Evolutionary conservation across 2,113 vertebrate species (phyloP).

Genomic region (Oreochromis aureus): DNA sequence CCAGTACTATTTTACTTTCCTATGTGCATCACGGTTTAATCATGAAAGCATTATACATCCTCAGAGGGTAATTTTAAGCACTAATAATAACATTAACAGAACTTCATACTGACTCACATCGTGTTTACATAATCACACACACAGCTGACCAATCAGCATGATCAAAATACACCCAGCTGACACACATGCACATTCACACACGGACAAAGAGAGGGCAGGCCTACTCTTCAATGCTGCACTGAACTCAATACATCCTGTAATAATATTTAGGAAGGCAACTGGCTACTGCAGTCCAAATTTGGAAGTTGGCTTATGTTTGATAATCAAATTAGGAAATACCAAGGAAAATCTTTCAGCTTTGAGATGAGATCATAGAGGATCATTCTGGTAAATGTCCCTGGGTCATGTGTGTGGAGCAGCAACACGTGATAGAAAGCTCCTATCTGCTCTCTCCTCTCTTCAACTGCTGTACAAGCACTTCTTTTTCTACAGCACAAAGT

Average conservation of each 20-base stretch:
- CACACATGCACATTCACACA: neutral
- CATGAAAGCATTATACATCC: neutral
- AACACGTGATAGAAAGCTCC: neutral
- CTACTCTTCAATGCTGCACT: neutral
- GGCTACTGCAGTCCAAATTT: neutral
- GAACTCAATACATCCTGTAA: rapidly evolving
- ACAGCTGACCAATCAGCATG: neutral
- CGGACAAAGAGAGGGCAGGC: neutral
- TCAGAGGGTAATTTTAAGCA: neutral
- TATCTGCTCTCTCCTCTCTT: neutral
- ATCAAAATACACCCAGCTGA: neutral
- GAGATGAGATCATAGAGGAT: neutral
- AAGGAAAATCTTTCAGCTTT: neutral
- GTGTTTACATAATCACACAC: neutral
- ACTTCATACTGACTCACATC: neutral
- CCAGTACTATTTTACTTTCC: neutral
- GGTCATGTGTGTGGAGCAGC: neutral
- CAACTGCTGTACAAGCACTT: neutral
- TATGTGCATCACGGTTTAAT: neutral
- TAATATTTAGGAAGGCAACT: neutral
- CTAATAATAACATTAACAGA: neutral
- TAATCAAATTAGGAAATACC: rapidly evolving
- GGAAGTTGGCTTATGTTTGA: neutral
- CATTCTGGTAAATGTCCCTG: neutral
- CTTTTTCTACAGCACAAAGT: neutral